Evolutionary conservation across 2,888 invertebrate species (phyloP), one percentile per base, ranked within the genome.

Genomic region (Folsomia manolachei): DNA sequence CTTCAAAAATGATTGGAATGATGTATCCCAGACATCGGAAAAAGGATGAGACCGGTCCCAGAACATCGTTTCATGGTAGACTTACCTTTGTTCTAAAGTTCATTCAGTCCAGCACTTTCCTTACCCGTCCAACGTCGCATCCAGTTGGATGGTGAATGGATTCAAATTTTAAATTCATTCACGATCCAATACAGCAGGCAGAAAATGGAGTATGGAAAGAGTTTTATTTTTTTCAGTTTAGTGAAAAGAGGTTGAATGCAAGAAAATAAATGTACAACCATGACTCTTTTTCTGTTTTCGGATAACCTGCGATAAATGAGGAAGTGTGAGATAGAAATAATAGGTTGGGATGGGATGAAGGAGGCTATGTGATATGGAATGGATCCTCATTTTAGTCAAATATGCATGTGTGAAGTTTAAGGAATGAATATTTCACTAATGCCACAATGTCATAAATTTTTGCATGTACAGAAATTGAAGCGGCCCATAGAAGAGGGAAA

Each of bases 401-500:
- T 39, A 39, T 39, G n/a, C n/a, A n/a, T n/a, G n/a, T n/a, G n/a
- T n/a, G n/a, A n/a, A n/a, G n/a, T n/a, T n/a, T n/a, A n/a, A n/a
- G n/a, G n/a, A n/a, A n/a, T n/a, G n/a, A n/a, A n/a, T n/a, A n/a
- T n/a, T n/a, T n/a, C n/a, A n/a, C n/a, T n/a, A 39, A 64, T 24
- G 27, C 64, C 65, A 51, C 7, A 27, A 63, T 69, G 69, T 76
- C 74, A 71, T 75, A 75, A 74, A 75, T 72, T 74, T 72, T 71
- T 72, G 72, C 74, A 70, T 71, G 69, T 68, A 64, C 85, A 91
- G 91, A 90, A 81, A 89, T 91, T 77, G 85, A 89, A 81, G 86
- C 87, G 76, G 89, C 89, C 1, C 90, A 90, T 84, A 87, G 87
- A 76, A 88, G 88, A 64, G 93, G 91, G 71, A 90, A 90, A 81